These are phyloP conservation scores for Mustela erminea DNA, from an alignment of 2,797 vertebrate species.

Conservation along the genomic window DNA sequence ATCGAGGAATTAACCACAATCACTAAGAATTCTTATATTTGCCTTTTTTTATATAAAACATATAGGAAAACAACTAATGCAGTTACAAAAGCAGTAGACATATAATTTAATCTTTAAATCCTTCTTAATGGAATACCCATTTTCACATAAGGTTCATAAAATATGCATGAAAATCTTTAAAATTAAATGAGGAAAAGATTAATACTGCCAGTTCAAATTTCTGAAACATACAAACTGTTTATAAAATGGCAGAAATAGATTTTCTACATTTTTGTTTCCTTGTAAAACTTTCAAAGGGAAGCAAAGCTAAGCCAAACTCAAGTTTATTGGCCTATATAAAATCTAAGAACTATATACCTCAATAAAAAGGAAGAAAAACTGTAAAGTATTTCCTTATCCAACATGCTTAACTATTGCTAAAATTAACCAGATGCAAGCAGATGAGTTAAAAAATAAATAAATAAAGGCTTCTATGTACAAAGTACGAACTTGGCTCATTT, in stretches of 20 bases:
- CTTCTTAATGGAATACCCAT: constrained; percentile 28
- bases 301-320: constrained; percentile 39
- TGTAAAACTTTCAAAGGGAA: constrained; percentile 48
- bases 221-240: background rate
- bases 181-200: constrained; percentile 47
- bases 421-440: background rate
- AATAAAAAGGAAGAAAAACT: constrained; percentile 1
- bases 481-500: background rate
- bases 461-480: background rate
- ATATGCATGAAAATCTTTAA: constrained; percentile 51
- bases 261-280: constrained; percentile 14
- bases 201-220: constrained; percentile 48
- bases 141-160: constrained; percentile 8
- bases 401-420: background rate
- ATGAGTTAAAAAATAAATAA: background rate
- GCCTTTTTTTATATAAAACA: background rate
- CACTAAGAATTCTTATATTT: constrained; percentile 32
- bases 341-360: background rate
- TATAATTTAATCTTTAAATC: constrained; percentile 47
- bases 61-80: constrained; percentile 16
- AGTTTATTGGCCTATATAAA: constrained; percentile 35
- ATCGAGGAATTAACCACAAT: constrained; percentile 1
- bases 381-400: background rate
- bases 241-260: constrained; percentile 38
- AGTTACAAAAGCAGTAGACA: constrained; percentile 3